phyloP scores from a whole-genome alignment of 2,888 invertebrate species.

The Mechanitis mazaeus region DNA sequence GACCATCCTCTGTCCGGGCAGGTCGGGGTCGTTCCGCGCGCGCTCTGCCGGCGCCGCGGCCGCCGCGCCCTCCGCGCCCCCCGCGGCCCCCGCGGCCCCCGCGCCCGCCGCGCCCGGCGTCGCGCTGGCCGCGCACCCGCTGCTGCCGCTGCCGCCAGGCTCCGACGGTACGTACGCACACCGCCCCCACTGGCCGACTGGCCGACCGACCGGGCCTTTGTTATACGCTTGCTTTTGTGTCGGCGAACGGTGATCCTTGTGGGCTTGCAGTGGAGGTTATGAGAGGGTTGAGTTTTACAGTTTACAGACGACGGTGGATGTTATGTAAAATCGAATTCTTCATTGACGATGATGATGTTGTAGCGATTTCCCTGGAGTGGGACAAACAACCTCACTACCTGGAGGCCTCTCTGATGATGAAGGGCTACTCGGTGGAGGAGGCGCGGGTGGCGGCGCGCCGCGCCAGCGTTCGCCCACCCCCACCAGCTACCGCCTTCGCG shows the following conservation, averaged over 20 bases:
- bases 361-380: constrained; percentile 78
- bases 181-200: constrained; percentile 6
- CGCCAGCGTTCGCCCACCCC: constrained; percentile 62
- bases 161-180: constrained; percentile 68
- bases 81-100: constrained; percentile 84
- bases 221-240: constrained; percentile 1
- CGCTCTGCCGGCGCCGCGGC: constrained; percentile 72
- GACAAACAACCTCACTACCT: constrained; percentile 78
- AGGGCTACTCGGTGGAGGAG: constrained; percentile 77
- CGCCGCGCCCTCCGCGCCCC: constrained; percentile 84
- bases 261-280: background rate
- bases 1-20: constrained; percentile 80
- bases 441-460: constrained; percentile 65
- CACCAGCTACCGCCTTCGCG: constrained; percentile 72
- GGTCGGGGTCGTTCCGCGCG: constrained; percentile 96
- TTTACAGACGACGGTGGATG: background rate
- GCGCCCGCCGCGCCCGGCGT: constrained; percentile 82
- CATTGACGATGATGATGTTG: constrained; percentile 4
- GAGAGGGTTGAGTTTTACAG: background rate
- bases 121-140: constrained; percentile 95
- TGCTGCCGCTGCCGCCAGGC: constrained; percentile 91
- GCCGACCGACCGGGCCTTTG: background rate
- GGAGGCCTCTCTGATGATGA: constrained; percentile 94
- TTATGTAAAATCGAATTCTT: background rate
- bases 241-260: background rate